Evolutionary conservation across 2,797 vertebrate genomes (phyloP).

Genomic region (Sphenodon punctatus): DNA sequence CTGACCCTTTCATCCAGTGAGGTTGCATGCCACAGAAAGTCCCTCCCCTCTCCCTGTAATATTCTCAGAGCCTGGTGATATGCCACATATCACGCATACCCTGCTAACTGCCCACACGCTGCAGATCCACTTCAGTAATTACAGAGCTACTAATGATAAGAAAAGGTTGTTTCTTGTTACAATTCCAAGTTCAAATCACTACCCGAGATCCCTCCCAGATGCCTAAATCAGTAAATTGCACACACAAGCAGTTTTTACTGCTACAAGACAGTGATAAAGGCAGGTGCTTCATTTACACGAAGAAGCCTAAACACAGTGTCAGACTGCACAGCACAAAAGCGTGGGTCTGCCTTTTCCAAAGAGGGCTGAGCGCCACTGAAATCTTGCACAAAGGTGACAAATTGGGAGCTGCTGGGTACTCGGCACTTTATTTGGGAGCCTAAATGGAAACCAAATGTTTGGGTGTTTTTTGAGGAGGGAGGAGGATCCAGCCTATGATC

Average conservation of each 20-base stretch:
- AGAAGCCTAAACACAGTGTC: background rate
- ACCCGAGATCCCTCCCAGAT: background rate
- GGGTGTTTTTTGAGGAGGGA: too few species aligned
- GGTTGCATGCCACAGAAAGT: background rate
- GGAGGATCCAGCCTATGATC: background rate
- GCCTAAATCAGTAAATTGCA: background rate
- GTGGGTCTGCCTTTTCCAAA: background rate
- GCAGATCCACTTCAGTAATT: conserved; percentile 23
- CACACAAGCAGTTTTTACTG: conserved; percentile 17
- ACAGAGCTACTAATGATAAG: conserved; percentile 39
- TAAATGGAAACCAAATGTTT: background rate
- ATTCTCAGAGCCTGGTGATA: background rate
- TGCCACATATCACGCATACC: background rate
- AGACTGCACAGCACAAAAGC: background rate
- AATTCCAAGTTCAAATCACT: conserved; percentile 36
- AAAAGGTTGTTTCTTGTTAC: conserved; percentile 50
- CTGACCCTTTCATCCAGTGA: rapidly evolving
- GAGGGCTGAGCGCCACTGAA: background rate
- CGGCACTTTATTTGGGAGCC: background rate
- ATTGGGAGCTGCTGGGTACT: background rate
- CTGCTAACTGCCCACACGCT: background rate
- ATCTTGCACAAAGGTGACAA: background rate
- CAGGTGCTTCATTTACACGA: background rate
- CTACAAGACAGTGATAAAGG: conserved; percentile 17
- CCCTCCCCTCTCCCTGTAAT: background rate